Percentiles rank a stretch among this genome's conserved stretches.
These are phyloP conservation scores for Leucopternis melanops DNA, from an alignment of 2,113 vertebrate genomes.

Conservation along the genomic window DNA sequence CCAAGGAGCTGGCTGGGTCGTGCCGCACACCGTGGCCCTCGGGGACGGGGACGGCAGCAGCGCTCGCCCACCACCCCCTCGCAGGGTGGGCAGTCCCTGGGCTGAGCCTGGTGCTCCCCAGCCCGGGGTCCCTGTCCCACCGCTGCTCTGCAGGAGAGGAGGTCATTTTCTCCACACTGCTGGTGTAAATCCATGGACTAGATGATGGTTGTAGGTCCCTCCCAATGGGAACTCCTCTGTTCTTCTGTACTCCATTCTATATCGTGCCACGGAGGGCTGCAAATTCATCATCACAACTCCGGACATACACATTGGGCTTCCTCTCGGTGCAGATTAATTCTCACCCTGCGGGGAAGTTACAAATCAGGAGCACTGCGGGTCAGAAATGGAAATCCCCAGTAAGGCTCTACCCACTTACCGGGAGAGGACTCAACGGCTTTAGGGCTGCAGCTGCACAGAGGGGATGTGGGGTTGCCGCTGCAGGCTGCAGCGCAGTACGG, in stretches of 20 bases:
- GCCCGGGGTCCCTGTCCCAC: not conserved
- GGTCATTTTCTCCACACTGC: too few species aligned
- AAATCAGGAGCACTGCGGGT: not conserved
- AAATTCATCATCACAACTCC: not conserved
- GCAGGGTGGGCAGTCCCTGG: not conserved
- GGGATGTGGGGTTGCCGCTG: not conserved
- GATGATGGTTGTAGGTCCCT: not conserved
- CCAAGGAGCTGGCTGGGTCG: not conserved
- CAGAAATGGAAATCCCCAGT: not conserved
- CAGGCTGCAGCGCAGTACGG: not conserved
- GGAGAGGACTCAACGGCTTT: accelerated
- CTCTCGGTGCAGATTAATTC: not conserved
- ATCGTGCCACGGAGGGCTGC: not conserved
- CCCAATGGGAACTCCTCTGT: not conserved
- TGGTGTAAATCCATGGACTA: too few species aligned
- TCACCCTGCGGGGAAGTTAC: not conserved
- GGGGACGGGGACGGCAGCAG: not conserved
- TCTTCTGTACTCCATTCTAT: not conserved
- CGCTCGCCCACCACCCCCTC: too few species aligned
- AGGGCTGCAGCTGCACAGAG: not conserved
- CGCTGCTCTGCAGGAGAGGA: not conserved
- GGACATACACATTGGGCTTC: not conserved
- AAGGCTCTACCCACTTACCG: not conserved
- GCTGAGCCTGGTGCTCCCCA: not conserved
- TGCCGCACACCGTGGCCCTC: not conserved